phyloP scores from a whole-genome alignment of 2,113 vertebrate genomes.

The Prochilodus magdalenae region DNA sequence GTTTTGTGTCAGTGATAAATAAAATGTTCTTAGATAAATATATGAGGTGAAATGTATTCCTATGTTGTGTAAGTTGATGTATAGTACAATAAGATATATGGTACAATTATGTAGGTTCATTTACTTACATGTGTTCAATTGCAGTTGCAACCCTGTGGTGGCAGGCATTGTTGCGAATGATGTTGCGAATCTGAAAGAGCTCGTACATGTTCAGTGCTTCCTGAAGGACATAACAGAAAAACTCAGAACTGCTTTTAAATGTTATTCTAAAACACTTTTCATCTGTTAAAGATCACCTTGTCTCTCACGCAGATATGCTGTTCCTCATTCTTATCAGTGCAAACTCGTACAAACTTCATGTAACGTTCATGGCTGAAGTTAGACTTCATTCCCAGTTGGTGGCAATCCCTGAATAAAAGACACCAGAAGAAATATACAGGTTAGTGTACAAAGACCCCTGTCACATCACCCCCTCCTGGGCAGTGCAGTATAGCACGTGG shows the following conservation, averaged over 20 bases:
- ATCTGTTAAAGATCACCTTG: not conserved
- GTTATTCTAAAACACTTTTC: not conserved
- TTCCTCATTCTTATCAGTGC: too few relatives aligned
- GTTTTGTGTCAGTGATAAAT: too few relatives aligned
- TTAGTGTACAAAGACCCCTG: not conserved
- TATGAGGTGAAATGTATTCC: too few relatives aligned
- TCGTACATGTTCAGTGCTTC: slow-evolving; percentile 16
- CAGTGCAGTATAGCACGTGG: too few relatives aligned
- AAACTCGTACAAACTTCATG: slow-evolving; percentile 9
- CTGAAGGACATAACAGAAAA: not conserved
- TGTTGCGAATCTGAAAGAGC: not conserved
- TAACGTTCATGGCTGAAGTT: slow-evolving; percentile 17
- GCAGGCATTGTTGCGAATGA: not conserved
- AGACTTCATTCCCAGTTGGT: not conserved
- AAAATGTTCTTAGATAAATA: too few relatives aligned
- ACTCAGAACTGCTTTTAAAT: not conserved
- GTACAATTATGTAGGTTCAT: not conserved
- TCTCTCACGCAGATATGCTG: slow-evolving; percentile 13
- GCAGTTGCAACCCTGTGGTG: not conserved
- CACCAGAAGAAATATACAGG: not conserved
- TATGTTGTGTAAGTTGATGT: too few relatives aligned
- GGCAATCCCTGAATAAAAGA: slow-evolving; percentile 5
- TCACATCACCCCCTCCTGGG: too few relatives aligned
- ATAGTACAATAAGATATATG: too few relatives aligned
- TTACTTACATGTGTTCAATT: slow-evolving; percentile 5